Percentiles rank a stretch among this genome's conserved stretches.
Evolutionary conservation across 2,113 vertebrate species (phyloP).

Genomic region (Origma solitaria): DNA sequence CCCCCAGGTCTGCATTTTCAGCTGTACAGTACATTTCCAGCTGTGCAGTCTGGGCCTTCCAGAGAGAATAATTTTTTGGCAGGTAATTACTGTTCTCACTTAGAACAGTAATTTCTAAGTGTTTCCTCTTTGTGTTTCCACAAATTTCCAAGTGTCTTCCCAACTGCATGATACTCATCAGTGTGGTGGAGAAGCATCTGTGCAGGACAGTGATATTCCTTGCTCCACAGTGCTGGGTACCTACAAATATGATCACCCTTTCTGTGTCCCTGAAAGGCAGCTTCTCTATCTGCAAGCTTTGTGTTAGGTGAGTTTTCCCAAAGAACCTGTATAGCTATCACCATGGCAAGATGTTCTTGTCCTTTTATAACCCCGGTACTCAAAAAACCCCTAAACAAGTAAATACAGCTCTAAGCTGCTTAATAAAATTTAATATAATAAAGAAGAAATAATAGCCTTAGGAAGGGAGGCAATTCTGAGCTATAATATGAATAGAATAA

Average conservation of each 20-base stretch:
- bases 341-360: not conserved
- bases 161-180: not conserved
- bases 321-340: not conserved
- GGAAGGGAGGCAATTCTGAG: not conserved
- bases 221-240: not conserved
- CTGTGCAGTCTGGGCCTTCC: not conserved
- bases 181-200: not conserved
- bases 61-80: not conserved
- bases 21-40: not conserved
- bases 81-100: not conserved
- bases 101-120: too few relatives aligned
- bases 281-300: not conserved
- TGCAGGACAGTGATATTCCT: not conserved
- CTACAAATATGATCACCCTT: not conserved
- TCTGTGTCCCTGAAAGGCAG: not conserved
- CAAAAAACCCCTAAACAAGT: not conserved
- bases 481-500: not conserved
- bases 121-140: not conserved
- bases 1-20: not conserved
- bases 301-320: not conserved
- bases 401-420: not conserved
- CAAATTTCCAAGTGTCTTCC: not conserved
- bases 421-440: not conserved
- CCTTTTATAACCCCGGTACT: not conserved
- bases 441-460: not conserved